These are phyloP conservation scores for Oxycera nigricornis DNA, from an alignment of 2,888 invertebrate species.

Conservation along the genomic window DNA sequence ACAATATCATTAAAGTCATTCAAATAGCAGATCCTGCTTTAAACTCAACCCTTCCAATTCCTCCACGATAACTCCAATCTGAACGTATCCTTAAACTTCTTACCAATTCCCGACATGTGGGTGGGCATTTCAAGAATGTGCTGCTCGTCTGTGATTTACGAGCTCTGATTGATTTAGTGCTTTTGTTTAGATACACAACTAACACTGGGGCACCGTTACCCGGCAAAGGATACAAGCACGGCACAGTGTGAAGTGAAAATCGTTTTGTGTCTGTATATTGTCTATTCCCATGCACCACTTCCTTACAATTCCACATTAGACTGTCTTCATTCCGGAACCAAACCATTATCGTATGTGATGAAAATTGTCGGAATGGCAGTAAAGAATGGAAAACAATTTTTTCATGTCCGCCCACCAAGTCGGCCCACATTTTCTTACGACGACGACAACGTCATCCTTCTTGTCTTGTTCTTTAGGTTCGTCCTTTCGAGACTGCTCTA, in stretches of 20 bases:
- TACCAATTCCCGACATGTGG: background rate
- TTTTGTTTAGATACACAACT: constrained; percentile 46
- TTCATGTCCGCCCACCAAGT: constrained; percentile 5
- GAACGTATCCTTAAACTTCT: background rate
- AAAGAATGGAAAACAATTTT: constrained; percentile 9
- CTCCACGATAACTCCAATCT: background rate
- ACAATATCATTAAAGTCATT: too few species aligned
- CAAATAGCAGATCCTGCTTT: too few species aligned
- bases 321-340: background rate
- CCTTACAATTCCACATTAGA: background rate
- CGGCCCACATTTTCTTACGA: background rate
- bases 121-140: constrained; percentile 45
- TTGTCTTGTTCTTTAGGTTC: background rate
- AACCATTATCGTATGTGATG: constrained; percentile 24
- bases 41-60: background rate
- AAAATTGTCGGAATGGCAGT: constrained; percentile 11
- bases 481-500: background rate
- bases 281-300: too few species aligned
- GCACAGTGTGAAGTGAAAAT: background rate
- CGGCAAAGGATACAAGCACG: constrained; percentile 1
- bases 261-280: too few species aligned
- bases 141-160: constrained; percentile 45
- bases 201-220: constrained; percentile 31
- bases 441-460: background rate
- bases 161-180: constrained; percentile 46